A percentile compares a stretch with the other conserved stretches of the same genome.
phyloP scores from a whole-genome alignment of 1,140 invertebrate species.

The Lepeophtheirus salmonis region DNA sequence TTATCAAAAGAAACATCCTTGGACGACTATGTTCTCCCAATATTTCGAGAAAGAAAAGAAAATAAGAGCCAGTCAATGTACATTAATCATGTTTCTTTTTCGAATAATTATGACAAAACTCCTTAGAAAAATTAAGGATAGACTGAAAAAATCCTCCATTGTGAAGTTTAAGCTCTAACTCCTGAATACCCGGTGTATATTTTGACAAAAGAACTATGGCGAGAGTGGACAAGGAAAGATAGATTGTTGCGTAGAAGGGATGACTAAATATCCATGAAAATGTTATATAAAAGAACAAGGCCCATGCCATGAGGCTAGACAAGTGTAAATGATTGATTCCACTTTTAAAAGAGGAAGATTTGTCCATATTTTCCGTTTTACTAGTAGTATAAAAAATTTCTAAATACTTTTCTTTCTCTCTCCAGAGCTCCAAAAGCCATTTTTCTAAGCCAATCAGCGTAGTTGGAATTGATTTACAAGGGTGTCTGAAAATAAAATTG shows the following conservation, averaged over 20 bases:
- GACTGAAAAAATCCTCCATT: neutral
- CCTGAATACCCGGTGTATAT: constrained; percentile 2
- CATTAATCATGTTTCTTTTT: too few relatives aligned
- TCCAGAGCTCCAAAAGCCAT: constrained; percentile 53
- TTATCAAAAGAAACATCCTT: too few relatives aligned
- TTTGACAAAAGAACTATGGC: neutral
- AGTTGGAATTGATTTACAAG: constrained; percentile 31
- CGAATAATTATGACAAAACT: too few relatives aligned
- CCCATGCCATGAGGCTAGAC: constrained; percentile 1
- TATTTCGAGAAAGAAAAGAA: too few relatives aligned
- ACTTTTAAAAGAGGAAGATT: neutral
- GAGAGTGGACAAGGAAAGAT: neutral
- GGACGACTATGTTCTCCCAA: too few relatives aligned
- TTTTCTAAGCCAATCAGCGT: constrained; percentile 35
- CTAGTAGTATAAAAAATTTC: constrained; percentile 34
- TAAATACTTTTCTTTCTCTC: constrained; percentile 42
- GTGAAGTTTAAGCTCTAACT: constrained; percentile 6
- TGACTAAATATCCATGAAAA: neutral
- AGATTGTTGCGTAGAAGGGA: neutral
- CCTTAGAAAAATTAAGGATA: too few relatives aligned
- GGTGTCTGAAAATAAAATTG: constrained; percentile 28
- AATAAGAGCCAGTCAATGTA: too few relatives aligned
- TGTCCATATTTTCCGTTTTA: neutral
- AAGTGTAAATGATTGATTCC: neutral
- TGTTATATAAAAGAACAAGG: neutral